Percentiles rank a stretch among this genome's conserved stretches.
Conservation (phyloP, 2,888 invertebrate genomes). For the Phengaris arion region DNA sequence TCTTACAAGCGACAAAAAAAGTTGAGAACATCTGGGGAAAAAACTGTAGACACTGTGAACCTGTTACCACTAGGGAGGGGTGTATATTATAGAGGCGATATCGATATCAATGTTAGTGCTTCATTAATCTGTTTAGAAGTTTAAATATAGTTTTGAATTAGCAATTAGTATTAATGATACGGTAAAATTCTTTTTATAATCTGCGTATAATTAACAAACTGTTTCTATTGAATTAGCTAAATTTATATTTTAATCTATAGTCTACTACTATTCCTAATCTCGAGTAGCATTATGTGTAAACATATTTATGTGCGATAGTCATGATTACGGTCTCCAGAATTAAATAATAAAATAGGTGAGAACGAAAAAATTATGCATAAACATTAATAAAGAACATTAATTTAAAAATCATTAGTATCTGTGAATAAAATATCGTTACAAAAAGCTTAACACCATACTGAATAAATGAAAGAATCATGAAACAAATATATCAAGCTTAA, state of each 20-base stretch:
- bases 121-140: not conserved
- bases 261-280: too few species aligned
- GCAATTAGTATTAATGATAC: too few species aligned
- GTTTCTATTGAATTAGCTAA: too few species aligned
- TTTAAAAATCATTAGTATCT: not conserved
- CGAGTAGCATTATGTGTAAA: too few species aligned
- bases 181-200: too few species aligned
- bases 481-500: slow-evolving; percentile 8
- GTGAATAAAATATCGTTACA: not conserved
- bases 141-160: not conserved
- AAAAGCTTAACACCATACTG: not conserved
- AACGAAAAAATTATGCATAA: not conserved
- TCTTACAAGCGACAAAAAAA: slow-evolving; percentile 40
- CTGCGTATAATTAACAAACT: too few species aligned
- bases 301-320: too few species aligned
- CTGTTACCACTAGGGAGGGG: slow-evolving; percentile 36
- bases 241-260: too few species aligned
- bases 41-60: slow-evolving; percentile 37
- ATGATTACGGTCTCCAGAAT: too few species aligned
- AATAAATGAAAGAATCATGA: slow-evolving; percentile 9
- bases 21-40: slow-evolving; percentile 40
- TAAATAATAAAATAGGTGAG: too few species aligned
- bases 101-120: slow-evolving; percentile 19
- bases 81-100: slow-evolving; percentile 23
- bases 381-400: not conserved